phyloP scores from a whole-genome alignment of 2,113 vertebrate genomes.

The Empidonax traillii region DNA sequence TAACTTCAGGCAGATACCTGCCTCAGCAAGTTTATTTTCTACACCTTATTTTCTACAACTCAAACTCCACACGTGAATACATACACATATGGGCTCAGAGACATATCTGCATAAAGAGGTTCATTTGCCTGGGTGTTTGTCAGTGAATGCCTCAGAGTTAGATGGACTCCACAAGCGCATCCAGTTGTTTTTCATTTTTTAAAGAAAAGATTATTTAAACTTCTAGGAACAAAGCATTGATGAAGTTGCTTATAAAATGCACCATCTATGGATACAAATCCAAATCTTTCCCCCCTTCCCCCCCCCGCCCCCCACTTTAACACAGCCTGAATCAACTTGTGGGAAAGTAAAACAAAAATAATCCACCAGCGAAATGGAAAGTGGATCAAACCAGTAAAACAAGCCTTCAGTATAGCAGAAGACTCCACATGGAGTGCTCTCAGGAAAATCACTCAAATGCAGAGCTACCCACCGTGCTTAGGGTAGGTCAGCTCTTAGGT shows the following conservation, averaged over 20 bases:
- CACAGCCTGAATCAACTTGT: not conserved
- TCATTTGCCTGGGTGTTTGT: not conserved
- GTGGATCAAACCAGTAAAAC: not conserved
- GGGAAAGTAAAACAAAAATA: not conserved
- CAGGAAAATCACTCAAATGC: not conserved
- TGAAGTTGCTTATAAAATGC: not conserved
- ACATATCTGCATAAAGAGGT: not conserved
- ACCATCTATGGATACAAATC: not conserved
- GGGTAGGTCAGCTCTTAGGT: not conserved
- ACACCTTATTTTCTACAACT: not conserved
- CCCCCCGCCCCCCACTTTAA: rapidly evolving
- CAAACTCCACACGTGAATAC: not conserved
- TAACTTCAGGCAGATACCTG: not conserved
- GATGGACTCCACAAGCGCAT: not conserved
- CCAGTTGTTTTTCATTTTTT: not conserved
- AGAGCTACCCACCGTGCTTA: not conserved
- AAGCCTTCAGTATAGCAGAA: not conserved
- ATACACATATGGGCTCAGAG: not conserved
- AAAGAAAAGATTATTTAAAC: not conserved
- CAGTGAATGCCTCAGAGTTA: not conserved
- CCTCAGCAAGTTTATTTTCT: not conserved
- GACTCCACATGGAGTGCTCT: not conserved
- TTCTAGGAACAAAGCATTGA: not conserved
- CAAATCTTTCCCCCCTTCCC: not conserved
- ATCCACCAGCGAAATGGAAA: not conserved